These are phyloP conservation scores for Acanthochromis polyacanthus DNA, from an alignment of 2,113 vertebrate genomes.

Conservation along the genomic window DNA sequence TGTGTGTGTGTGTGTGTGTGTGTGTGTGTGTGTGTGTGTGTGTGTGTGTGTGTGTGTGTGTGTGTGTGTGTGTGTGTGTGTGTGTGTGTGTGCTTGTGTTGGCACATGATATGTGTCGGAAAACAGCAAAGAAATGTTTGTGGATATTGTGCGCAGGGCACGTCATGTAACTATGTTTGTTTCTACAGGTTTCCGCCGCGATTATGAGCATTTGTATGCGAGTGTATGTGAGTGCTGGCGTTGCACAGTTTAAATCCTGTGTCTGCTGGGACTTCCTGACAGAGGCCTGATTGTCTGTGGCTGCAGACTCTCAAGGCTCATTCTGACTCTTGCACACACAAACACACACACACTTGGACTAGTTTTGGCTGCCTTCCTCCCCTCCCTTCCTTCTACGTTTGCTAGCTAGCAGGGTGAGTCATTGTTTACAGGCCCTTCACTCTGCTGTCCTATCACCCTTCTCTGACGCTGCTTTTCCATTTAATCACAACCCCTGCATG, in stretches of 20 bases:
- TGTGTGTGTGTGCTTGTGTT: conserved; percentile 75
- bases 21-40: conserved; percentile 80
- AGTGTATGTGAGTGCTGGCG: conserved; percentile 18
- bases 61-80: too few relatives aligned
- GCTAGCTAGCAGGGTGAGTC: conserved; percentile 79
- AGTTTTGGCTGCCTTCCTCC: conserved; percentile 59
- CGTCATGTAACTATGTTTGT: conserved; percentile 2
- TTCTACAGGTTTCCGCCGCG: conserved; percentile 19
- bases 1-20: conserved; percentile 80
- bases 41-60: conserved; percentile 80
- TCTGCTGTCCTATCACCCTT: conserved; percentile 70
- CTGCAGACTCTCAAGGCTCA: conserved; percentile 28
- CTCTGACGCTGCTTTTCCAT: conserved; percentile 83
- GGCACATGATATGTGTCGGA: conserved; percentile 77
- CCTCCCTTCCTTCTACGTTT: conserved; percentile 69
- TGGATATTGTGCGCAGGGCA: neutral
- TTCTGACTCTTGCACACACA: conserved; percentile 18
- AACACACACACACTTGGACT: conserved; percentile 41
- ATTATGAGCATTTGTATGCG: conserved; percentile 15
- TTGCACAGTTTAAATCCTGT: conserved; percentile 40
- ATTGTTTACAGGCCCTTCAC: conserved; percentile 83
- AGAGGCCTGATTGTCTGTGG: conserved; percentile 61
- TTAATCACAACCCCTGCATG: conserved; percentile 69
- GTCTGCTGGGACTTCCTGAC: conserved; percentile 64
- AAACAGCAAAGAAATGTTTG: conserved; percentile 37